phyloP scores from a whole-genome alignment of 2,888 invertebrate species.

The Cryptocephalus primarius region DNA sequence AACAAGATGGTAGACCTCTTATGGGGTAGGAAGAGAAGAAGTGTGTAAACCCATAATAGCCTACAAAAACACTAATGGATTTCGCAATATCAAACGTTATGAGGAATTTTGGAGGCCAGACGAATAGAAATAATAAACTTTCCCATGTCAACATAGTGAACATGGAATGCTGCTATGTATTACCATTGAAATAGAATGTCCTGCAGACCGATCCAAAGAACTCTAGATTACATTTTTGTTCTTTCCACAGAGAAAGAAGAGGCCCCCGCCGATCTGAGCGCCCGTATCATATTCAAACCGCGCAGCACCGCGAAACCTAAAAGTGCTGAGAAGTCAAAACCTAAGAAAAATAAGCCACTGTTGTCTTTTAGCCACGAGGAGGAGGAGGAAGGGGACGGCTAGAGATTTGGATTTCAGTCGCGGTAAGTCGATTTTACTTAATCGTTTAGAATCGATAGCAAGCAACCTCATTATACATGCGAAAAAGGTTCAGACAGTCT shows the following conservation, averaged over 20 bases:
- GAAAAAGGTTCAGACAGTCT: too few species aligned
- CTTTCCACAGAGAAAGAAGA: constrained; percentile 43
- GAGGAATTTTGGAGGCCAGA: too few species aligned
- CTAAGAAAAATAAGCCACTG: constrained; percentile 30
- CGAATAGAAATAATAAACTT: too few species aligned
- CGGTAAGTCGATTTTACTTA: not conserved
- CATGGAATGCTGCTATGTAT: too few species aligned
- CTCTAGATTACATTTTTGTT: too few species aligned
- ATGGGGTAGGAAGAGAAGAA: not conserved
- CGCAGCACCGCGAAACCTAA: constrained; percentile 16
- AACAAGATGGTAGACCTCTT: not conserved
- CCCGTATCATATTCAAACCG: constrained; percentile 47
- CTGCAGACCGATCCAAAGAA: too few species aligned
- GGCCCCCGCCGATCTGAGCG: constrained; percentile 48
- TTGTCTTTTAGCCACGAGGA: constrained; percentile 43
- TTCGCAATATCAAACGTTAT: not conserved
- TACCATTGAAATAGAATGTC: too few species aligned
- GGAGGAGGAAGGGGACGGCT: constrained; percentile 21
- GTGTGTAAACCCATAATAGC: not conserved
- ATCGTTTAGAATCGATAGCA: too few species aligned
- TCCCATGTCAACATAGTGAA: too few species aligned
- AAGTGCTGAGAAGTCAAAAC: constrained; percentile 18
- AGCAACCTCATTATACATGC: too few species aligned
- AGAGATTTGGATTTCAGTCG: not conserved
- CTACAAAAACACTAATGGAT: not conserved